Evolutionary conservation across 2,797 vertebrate species (phyloP).

Genomic region (Mus spretus): DNA sequence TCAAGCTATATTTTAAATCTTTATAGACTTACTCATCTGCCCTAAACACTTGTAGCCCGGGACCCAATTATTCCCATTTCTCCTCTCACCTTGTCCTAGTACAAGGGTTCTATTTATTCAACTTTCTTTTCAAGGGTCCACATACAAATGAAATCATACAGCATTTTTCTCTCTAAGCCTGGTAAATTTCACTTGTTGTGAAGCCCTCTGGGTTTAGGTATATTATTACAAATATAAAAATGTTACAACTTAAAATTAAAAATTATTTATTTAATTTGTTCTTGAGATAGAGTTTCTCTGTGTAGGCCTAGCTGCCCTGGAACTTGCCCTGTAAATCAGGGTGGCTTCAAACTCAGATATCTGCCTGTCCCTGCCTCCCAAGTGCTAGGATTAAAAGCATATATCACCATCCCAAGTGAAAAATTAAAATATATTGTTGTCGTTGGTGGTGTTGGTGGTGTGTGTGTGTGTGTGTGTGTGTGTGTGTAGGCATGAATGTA

Average conservation of each 20-base stretch:
- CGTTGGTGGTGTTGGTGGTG: not conserved
- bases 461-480: not conserved
- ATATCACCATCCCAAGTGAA: not conserved
- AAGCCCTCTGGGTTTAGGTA: not conserved
- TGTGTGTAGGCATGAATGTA: not conserved
- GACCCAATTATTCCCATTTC: not conserved
- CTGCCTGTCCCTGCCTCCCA: not conserved
- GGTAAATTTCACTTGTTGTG: not conserved
- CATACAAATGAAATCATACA: slow-evolving; percentile 1
- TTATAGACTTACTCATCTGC: not conserved
- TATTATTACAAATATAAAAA: not conserved
- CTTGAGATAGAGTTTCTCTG: not conserved
- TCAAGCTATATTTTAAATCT: not conserved
- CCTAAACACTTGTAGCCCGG: not conserved
- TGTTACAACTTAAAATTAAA: not conserved
- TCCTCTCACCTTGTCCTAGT: not conserved
- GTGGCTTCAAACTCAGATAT: not conserved
- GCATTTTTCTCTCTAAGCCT: not conserved
- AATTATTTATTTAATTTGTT: not conserved
- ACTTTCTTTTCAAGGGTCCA: not conserved
- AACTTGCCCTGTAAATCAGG: not conserved
- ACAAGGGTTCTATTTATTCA: not conserved
- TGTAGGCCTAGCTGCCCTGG: not conserved
- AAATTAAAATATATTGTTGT: not conserved
- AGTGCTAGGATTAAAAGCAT: not conserved